Conservation (phyloP, 1,140 invertebrate genomes). For the Elymnias hypermnestra region DNA sequence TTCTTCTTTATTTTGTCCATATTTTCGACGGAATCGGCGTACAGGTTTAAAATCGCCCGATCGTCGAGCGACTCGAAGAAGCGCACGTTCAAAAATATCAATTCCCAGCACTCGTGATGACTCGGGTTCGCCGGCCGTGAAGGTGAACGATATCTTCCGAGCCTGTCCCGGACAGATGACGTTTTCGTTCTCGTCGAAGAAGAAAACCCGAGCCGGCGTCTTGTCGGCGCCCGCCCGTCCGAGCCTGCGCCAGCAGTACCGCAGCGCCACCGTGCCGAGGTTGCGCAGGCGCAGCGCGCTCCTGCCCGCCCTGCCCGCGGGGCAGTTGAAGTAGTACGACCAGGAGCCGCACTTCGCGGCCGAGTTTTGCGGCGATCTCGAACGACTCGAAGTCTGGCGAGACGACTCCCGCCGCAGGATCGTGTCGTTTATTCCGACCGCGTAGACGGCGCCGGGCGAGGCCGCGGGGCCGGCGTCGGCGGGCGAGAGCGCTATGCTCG, state of each 20-base stretch:
- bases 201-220: conserved; percentile 51
- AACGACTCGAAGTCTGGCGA: conserved; percentile 26
- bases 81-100: conserved; percentile 40
- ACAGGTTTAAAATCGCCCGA: conserved; percentile 39
- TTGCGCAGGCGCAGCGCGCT: conserved; percentile 53
- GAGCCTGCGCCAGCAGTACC: conserved; percentile 64
- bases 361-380: conserved; percentile 37
- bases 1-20: conserved; percentile 29
- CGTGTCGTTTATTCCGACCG: conserved; percentile 57
- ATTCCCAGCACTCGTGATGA: conserved; percentile 52
- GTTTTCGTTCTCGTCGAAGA: conserved; percentile 67
- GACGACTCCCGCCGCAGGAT: conserved; percentile 41
- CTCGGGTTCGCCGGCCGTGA: conserved; percentile 46
- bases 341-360: conserved; percentile 42
- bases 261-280: conserved; percentile 50
- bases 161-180: conserved; percentile 51
- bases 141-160: conserved; percentile 48
- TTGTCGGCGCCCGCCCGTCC: conserved; percentile 38
- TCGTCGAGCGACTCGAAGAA: conserved; percentile 44
- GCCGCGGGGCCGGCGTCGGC: not conserved
- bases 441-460: conserved; percentile 27
- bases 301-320: conserved; percentile 42
- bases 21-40: conserved; percentile 49
- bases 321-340: conserved; percentile 63
- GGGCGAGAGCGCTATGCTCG: conserved; percentile 25